Base-by-base conservation (phyloP, 1,140 invertebrate species). In the Drosophila truncata region DNA sequence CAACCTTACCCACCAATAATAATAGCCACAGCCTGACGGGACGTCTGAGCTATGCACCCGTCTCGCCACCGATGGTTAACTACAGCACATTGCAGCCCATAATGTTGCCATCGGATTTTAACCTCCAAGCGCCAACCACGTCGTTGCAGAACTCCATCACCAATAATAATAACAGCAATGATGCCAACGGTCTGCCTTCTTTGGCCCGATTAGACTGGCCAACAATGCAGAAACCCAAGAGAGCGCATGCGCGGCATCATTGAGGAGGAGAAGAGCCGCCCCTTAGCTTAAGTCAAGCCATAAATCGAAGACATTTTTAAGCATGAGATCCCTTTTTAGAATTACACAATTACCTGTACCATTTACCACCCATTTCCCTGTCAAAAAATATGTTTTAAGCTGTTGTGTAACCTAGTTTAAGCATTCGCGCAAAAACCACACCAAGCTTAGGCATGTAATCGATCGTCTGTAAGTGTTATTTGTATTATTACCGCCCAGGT, bases 71-170 rank as follows among this genome's bases (percentile, higher is more conserved):
- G 27, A 52, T 90, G 59, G 73, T 79, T 10, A 90, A 85, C 33
- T 90, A 73, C 29, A 90, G 85, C 63, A 61, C 60, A 7, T 35
- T 88, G 66, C 85, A 90, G 37, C 85, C 85, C 10, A 85, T 88
- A 23, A 62, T 82, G 20, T 29, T 88, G 37, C 42, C 70, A 29
- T 76, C 80, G 42, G 85, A 88, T 42, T 90, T 82, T 58, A 55
- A 50, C 16, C 61, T 88, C 41, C 85, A 88, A 62, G 67, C 78
- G 57, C 78, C 85, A 57, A 57, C 77, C 20, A 29, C 44, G 46
- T 63, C 80, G 35, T 23, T 78, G 58, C 57, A 76, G 1, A 62
- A 47, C 44, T 62, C 60, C 35, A 52, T 62, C 20, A 52, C 79
- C 27, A 70, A 47, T 37, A 70, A 46, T 35, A 69, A 70, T 13